Conservation (phyloP, 1,140 invertebrate species). For the Lineus longissimus region DNA sequence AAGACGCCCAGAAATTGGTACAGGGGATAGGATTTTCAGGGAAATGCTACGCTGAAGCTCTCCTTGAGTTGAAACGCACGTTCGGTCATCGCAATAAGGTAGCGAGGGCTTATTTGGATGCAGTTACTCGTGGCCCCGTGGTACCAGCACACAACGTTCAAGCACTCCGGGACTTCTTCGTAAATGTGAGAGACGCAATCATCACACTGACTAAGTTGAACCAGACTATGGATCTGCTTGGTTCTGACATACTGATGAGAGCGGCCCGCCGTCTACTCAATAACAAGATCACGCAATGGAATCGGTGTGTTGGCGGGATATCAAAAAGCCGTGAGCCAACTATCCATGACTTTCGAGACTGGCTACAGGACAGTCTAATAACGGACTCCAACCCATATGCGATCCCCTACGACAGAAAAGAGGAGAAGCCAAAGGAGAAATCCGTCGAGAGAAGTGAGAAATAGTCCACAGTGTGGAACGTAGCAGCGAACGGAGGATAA, state of each 20-base stretch:
- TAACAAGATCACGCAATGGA: neutral
- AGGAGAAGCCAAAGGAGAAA: too few relatives aligned
- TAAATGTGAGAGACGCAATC: neutral
- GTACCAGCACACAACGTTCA: neutral
- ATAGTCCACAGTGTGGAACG: too few relatives aligned
- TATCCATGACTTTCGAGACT: neutral
- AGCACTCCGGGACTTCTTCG: neutral
- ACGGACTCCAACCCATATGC: neutral
- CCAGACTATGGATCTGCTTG: neutral
- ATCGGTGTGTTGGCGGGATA: neutral
- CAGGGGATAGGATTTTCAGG: neutral
- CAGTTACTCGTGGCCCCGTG: neutral
- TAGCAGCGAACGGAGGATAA: too few relatives aligned
- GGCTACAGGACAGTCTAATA: neutral
- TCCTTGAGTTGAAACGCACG: neutral
- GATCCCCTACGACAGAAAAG: too few relatives aligned
- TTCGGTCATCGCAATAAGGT: neutral
- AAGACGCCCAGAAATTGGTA: neutral
- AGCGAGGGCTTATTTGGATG: conserved; percentile 1
- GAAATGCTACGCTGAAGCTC: neutral
- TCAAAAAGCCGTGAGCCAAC: neutral
- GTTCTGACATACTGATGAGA: neutral
- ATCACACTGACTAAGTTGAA: neutral
- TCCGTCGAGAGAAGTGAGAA: too few relatives aligned
- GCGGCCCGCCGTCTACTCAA: neutral